Evolutionary conservation across 1,140 invertebrate species (phyloP).

Genomic region (Trigoniulus corallinus): DNA sequence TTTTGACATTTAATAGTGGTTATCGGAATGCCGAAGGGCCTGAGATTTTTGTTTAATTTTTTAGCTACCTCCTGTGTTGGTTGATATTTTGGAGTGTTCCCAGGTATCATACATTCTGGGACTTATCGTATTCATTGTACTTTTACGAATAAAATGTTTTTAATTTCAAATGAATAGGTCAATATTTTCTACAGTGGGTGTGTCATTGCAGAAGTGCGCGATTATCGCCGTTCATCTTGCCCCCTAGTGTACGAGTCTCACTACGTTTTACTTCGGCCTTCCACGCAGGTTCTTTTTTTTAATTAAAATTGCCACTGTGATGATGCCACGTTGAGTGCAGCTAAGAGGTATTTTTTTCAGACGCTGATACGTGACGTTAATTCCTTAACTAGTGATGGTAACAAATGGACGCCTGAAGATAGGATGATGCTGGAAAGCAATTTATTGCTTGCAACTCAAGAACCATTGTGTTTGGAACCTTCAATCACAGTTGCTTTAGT

Average conservation of each 20-base stretch:
- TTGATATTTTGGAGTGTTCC: conserved; percentile 63
- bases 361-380: conserved; percentile 57
- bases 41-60: background rate
- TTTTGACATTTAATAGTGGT: background rate
- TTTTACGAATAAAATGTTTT: too few relatives aligned
- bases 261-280: conserved; percentile 73
- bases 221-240: conserved; percentile 48
- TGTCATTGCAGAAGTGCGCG: conserved; percentile 76
- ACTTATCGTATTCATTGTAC: background rate
- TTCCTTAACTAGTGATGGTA: conserved; percentile 40
- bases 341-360: conserved; percentile 26
- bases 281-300: conserved; percentile 48
- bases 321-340: too few relatives aligned
- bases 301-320: background rate
- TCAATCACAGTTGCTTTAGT: conserved; percentile 56
- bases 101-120: conserved; percentile 24
- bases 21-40: too few relatives aligned
- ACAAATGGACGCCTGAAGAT: conserved; percentile 60
- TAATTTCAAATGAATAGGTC: conserved; percentile 20
- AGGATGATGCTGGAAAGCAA: conserved; percentile 60
- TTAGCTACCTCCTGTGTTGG: conserved; percentile 61
- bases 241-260: conserved; percentile 22
- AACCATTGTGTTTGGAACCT: conserved; percentile 71
- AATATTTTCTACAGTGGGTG: conserved; percentile 80
- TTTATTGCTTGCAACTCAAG: conserved; percentile 60